Evolutionary conservation across 2,113 vertebrate genomes (phyloP), one percentile per base, ranked within the genome.

Genomic region (Harpagus bidentatus): DNA sequence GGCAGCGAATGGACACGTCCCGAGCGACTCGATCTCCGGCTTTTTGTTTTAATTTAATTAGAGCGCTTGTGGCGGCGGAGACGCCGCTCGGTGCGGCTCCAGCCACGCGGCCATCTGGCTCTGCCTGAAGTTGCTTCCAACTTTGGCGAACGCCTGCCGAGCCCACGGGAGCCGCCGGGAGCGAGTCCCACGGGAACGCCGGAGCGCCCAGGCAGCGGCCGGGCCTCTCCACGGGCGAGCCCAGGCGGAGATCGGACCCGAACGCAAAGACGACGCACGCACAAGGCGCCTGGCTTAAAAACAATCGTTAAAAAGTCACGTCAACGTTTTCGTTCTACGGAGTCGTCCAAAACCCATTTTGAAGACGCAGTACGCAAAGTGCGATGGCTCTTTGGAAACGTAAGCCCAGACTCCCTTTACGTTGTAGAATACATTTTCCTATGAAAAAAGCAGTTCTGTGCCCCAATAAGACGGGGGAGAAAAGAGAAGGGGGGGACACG

Each of bases 11-110:
- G 79, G 93, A 83, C 48, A 80, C 98, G 98, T 97, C 97, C 97
- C 9, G 19, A 79, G 93, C 70, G 56, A 34, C 95, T 62, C 95
- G 88, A 97, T 97, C 93, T 16, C 4, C 34, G 86, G 97, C 96
- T 98, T 95, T 97, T 96, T 95, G 94, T 91, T 97, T 98, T 98
- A 97, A 98, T 98, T 96, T 93, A 97, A 98, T 96, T 88, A 97
- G 90, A 95, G 86, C 92, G 81, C 95, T 97, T 90, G 95, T 77
- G 96, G 97, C 93, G 58, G 93, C 7, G 70, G 96, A 96, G 97
- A 80, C 93, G 93, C 96, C 76, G 94, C 94, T 62, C 61, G 78
- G 69, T 78, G 96, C 88, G 86, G 94, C 95, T 96, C 80, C 88
- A 88, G 95, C 93, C 97, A 59, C 89, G 82, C 83, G 95, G 96